These are phyloP conservation scores for Fragum sueziense DNA, from an alignment of 2,888 invertebrate species.

Conservation along the genomic window DNA sequence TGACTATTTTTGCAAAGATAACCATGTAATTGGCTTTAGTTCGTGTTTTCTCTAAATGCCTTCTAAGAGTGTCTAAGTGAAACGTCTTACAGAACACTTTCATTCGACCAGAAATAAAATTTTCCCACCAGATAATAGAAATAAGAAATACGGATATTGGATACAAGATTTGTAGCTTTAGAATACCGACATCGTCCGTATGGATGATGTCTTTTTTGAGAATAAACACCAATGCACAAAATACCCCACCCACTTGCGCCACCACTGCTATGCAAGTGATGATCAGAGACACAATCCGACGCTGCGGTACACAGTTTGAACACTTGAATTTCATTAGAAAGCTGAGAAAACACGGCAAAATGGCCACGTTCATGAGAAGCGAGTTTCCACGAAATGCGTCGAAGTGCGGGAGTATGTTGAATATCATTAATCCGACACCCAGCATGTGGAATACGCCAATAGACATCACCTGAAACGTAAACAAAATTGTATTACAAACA, in stretches of 20 bases:
- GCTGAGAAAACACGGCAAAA: conserved; percentile 61
- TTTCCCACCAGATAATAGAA: conserved; percentile 99
- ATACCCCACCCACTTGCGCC: conserved; percentile 1
- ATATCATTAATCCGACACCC: conserved; percentile 61
- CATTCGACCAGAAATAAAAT: conserved; percentile 84
- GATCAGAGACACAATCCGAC: background rate
- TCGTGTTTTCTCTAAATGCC: conserved; percentile 9
- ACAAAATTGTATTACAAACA: no score
- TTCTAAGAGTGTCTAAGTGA: background rate
- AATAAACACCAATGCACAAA: background rate
- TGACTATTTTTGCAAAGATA: background rate
- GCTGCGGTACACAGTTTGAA: conserved; percentile 11
- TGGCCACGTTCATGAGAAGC: conserved; percentile 66
- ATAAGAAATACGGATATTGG: conserved; percentile 86
- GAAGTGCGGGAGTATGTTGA: conserved; percentile 71
- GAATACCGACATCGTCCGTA: conserved; percentile 7
- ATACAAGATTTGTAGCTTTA: conserved; percentile 10
- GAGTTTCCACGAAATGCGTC: conserved; percentile 64
- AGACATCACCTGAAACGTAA: conserved; percentile 43
- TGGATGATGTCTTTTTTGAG: conserved; percentile 7
- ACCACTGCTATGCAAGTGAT: background rate
- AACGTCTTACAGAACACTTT: background rate
- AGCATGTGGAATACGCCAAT: conserved; percentile 37
- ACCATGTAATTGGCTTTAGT: background rate
- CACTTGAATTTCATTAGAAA: conserved; percentile 12